These are phyloP conservation scores for Muricea muricata DNA, from an alignment of 92 coral and sea anemone genomes.

Conservation along the genomic window DNA sequence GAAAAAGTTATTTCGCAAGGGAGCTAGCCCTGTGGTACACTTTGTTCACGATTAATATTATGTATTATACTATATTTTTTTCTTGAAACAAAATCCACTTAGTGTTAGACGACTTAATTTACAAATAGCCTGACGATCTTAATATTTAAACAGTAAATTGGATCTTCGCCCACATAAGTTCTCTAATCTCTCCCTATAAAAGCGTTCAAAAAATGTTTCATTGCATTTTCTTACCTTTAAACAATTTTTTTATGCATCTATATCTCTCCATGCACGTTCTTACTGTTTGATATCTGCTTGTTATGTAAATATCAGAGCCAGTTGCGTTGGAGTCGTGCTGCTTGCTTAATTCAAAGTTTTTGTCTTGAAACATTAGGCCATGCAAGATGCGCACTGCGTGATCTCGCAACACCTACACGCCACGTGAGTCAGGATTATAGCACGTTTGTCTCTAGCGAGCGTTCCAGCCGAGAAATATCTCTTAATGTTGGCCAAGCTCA, in stretches of 20 bases:
- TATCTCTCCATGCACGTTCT: too few relatives aligned
- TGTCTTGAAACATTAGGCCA: not conserved
- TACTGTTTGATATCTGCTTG: not conserved
- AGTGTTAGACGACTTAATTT: not conserved
- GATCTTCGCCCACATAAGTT: not conserved
- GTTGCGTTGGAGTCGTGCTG: not conserved
- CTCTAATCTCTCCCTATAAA: not conserved
- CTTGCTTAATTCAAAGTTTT: not conserved
- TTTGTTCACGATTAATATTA: too few relatives aligned
- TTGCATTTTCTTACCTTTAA: not conserved
- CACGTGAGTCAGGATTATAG: too few relatives aligned
- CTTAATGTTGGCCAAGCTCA: too few relatives aligned
- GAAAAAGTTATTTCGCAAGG: too few relatives aligned
- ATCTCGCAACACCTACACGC: too few relatives aligned
- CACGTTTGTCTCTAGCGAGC: too few relatives aligned
- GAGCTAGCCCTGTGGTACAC: too few relatives aligned
- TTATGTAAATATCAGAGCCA: not conserved
- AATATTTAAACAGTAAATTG: not conserved
- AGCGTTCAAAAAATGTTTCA: not conserved
- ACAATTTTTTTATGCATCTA: too few relatives aligned
- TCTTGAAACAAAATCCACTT: not conserved
- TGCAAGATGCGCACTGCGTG: not conserved
- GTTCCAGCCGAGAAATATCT: too few relatives aligned
- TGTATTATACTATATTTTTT: too few relatives aligned
- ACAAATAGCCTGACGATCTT: not conserved